Percentiles rank a stretch among this genome's conserved stretches.
Evolutionary conservation across 2,888 invertebrate genomes (phyloP).

Genomic region (Horisme vitalbata): DNA sequence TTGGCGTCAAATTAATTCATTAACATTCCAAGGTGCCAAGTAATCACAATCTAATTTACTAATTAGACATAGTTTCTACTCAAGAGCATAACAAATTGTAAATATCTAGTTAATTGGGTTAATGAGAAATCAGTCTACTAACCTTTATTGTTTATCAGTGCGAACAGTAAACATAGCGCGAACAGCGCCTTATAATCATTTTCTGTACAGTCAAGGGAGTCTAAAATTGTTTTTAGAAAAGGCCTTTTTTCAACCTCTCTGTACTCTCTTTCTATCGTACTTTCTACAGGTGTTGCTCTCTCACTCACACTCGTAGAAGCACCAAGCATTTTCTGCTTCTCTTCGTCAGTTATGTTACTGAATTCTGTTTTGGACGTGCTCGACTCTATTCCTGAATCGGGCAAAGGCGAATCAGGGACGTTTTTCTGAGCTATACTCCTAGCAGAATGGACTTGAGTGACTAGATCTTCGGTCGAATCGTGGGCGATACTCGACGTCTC

Average conservation of each 20-base stretch:
- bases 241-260: constrained; percentile 85
- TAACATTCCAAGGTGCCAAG: constrained; percentile 8
- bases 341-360: constrained; percentile 95
- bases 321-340: constrained; percentile 88
- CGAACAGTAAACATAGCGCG: constrained; percentile 94
- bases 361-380: constrained; percentile 74
- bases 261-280: constrained; percentile 60
- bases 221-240: constrained; percentile 94
- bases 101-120: constrained; percentile 18
- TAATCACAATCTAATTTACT: constrained; percentile 10
- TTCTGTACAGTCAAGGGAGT: constrained; percentile 93
- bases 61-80: constrained; percentile 20
- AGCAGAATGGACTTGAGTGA: constrained; percentile 62
- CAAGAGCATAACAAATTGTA: constrained; percentile 21
- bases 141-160: constrained; percentile 97
- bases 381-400: constrained; percentile 72
- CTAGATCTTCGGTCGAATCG: constrained; percentile 76
- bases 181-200: constrained; percentile 98
- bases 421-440: constrained; percentile 54
- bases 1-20: background rate
- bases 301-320: constrained; percentile 48
- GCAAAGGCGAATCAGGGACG: constrained; percentile 77
- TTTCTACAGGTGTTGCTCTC: constrained; percentile 52
- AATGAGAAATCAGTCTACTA: constrained; percentile 41
- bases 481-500: constrained; percentile 74